These are phyloP conservation scores for Actinia tenebrosa DNA, from an alignment of 64 coral and sea anemone genomes.

Conservation along the genomic window DNA sequence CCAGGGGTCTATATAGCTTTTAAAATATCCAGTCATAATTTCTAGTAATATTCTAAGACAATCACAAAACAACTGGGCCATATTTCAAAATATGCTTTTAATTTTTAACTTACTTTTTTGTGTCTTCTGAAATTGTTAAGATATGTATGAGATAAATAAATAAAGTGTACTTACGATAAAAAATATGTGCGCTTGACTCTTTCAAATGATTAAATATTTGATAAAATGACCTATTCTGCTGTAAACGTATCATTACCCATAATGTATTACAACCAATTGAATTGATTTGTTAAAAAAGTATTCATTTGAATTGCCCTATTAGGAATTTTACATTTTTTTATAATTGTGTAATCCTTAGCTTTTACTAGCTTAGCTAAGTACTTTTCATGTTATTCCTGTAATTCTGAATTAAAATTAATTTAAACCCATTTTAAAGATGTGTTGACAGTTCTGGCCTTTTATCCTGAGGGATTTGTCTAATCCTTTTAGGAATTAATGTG, in stretches of 20 bases:
- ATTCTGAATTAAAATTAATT: no score
- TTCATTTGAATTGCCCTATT: no score
- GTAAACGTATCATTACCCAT: no score
- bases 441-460: not conserved
- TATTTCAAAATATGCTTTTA: not conserved
- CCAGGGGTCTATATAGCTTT: not conserved
- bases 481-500: not conserved
- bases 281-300: no score
- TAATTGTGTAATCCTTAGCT: no score
- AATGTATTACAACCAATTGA: no score
- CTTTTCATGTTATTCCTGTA: no score
- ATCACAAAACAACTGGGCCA: not conserved
- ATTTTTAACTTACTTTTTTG: not conserved
- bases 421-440: not conserved
- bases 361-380: no score
- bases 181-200: not conserved
- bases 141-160: not conserved
- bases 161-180: conserved; percentile 3
- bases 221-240: not conserved
- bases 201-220: not conserved
- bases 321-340: no score
- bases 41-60: not conserved
- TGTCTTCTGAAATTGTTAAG: not conserved
- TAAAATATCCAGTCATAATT: conserved; percentile 2
- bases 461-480: not conserved